Conservation (phyloP, 2,888 invertebrate species). For the Lypha dubia region DNA sequence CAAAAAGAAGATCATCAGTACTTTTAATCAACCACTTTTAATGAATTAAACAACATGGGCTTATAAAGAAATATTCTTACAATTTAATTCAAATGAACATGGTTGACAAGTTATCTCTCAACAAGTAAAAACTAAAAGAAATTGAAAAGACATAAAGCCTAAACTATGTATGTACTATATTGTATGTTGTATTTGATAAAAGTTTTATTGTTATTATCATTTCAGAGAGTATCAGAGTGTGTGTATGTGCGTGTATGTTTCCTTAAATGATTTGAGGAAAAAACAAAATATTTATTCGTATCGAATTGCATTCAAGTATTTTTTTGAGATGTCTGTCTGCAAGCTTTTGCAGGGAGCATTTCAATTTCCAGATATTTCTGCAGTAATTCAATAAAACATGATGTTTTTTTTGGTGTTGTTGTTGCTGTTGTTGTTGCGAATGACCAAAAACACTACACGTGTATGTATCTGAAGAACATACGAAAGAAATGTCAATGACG, state of each 20-base stretch:
- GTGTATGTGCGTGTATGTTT: slow-evolving; percentile 5
- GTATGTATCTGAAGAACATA: slow-evolving; percentile 50
- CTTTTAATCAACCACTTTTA: not conserved
- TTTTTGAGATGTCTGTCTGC: not conserved
- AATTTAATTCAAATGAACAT: slow-evolving; percentile 11
- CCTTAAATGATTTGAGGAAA: slow-evolving; percentile 19
- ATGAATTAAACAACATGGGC: slow-evolving; percentile 5
- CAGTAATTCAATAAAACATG: slow-evolving; percentile 35
- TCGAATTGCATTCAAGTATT: no score
- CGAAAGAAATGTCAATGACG: slow-evolving; percentile 44
- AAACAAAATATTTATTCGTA: not conserved
- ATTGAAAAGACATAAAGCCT: not conserved
- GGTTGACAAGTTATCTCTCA: not conserved
- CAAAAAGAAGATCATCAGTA: no score
- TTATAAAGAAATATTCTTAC: slow-evolving; percentile 31
- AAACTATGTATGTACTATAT: not conserved
- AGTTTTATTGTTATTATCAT: slow-evolving; percentile 7
- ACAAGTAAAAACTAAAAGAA: not conserved
- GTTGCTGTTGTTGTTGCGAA: slow-evolving; percentile 2
- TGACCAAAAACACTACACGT: slow-evolving; percentile 19
- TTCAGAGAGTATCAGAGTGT: no score
- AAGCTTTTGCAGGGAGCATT: slow-evolving; percentile 5
- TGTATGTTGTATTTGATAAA: not conserved
- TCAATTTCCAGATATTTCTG: slow-evolving; percentile 47
- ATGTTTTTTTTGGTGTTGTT: not conserved